Conservation (phyloP, 2,888 invertebrate species). For the Dinocampus coccinellae region DNA sequence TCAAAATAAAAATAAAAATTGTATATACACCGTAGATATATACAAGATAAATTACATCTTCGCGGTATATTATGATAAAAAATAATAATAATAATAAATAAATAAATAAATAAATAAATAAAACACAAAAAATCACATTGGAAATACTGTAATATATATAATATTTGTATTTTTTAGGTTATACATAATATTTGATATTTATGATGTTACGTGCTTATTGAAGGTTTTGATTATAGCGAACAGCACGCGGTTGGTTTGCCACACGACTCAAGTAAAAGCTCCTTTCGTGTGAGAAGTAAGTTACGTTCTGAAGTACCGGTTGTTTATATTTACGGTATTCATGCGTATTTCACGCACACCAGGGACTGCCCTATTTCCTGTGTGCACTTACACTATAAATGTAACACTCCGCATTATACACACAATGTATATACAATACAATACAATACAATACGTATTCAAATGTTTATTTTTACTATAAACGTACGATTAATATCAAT, state of each 20-base stretch:
- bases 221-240: not conserved
- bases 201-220: not conserved
- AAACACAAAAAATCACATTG: no score
- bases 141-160: no score
- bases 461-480: no score
- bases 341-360: constrained; percentile 31
- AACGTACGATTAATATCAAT: no score
- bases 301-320: constrained; percentile 42
- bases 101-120: no score
- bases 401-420: not conserved
- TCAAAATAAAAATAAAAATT: no score
- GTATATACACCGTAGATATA: no score
- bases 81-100: no score
- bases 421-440: not conserved
- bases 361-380: constrained; percentile 20
- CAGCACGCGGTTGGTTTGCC: not conserved
- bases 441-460: no score
- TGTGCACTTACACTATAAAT: not conserved
- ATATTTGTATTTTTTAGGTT: not conserved
- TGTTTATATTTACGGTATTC: constrained; percentile 44
- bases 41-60: no score
- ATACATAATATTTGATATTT: not conserved
- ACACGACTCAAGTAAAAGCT: constrained; percentile 23
- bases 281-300: constrained; percentile 42
- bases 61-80: no score